Evolutionary conservation across 2,888 invertebrate genomes (phyloP).

Genomic region (Cheilosia pagana): DNA sequence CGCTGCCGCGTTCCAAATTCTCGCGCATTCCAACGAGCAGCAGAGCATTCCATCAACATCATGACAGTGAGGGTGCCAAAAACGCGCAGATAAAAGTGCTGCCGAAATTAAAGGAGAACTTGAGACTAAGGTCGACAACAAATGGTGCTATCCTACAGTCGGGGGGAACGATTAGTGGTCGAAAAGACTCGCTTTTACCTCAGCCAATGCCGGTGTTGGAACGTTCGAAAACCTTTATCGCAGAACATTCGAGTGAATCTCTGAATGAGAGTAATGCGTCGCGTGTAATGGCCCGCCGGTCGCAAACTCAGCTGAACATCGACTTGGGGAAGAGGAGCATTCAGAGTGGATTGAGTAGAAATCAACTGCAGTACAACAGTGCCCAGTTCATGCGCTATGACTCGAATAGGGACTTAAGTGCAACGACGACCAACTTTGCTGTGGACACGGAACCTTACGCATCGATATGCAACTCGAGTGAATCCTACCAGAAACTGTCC

Average conservation of each 20-base stretch:
- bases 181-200: constrained; percentile 81
- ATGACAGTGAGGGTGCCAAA: constrained; percentile 38
- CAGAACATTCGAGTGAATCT: constrained; percentile 7
- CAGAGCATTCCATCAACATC: constrained; percentile 28
- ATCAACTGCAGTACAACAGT: background rate
- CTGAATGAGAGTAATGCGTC: background rate
- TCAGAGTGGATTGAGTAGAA: constrained; percentile 20
- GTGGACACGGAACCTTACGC: background rate
- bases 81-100: constrained; percentile 85
- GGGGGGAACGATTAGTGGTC: constrained; percentile 92
- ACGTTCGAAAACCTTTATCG: constrained; percentile 77
- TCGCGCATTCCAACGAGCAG: constrained; percentile 54
- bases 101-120: constrained; percentile 87
- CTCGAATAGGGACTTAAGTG: constrained; percentile 22
- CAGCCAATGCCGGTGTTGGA: constrained; percentile 56
- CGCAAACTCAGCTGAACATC: constrained; percentile 76
- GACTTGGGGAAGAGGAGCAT: constrained; percentile 62
- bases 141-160: constrained; percentile 93
- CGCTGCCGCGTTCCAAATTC: constrained; percentile 43
- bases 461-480: constrained; percentile 32
- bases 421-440: background rate
- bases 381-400: background rate
- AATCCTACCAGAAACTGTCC: constrained; percentile 62
- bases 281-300: constrained; percentile 68
- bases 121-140: constrained; percentile 89